phyloP scores from a whole-genome alignment of 2,888 invertebrate genomes.

The Ormyrus thymus region DNA sequence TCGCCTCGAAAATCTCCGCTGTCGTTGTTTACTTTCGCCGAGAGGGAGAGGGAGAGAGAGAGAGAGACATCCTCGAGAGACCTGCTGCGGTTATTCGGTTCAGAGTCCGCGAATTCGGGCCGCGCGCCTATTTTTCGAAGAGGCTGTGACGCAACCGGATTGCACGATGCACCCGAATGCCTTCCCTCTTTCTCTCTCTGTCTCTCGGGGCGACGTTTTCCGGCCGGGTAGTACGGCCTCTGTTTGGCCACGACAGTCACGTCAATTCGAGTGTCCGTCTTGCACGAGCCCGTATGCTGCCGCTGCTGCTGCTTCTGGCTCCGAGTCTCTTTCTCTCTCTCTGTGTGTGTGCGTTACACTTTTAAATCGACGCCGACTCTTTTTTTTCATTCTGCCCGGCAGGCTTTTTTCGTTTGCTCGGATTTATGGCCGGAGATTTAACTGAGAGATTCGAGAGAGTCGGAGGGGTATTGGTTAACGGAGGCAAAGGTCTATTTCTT shows the following conservation, averaged over 20 bases:
- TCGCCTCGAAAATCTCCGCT: too few species aligned
- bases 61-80: too few species aligned
- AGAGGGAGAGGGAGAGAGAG: too few species aligned
- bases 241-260: slow-evolving; percentile 48
- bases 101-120: slow-evolving; percentile 57
- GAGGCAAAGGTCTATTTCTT: too few species aligned
- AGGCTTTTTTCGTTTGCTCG: too few species aligned
- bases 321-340: neutral
- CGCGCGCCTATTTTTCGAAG: slow-evolving; percentile 62
- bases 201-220: slow-evolving; percentile 36
- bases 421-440: too few species aligned
- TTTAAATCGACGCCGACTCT: slow-evolving; percentile 33
- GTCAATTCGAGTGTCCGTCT: slow-evolving; percentile 33
- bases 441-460: too few species aligned
- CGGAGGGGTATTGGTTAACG: too few species aligned
- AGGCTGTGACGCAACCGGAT: slow-evolving; percentile 26
- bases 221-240: slow-evolving; percentile 32
- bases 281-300: too few species aligned
- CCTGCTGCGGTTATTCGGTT: neutral
- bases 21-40: too few species aligned
- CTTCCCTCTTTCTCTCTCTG: neutral
- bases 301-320: too few species aligned
- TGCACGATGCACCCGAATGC: slow-evolving; percentile 39
- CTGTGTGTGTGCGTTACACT: slow-evolving; percentile 21
- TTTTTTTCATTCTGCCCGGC: neutral